Evolutionary conservation across 2,113 vertebrate species (phyloP).

Genomic region (Alosa alosa): DNA sequence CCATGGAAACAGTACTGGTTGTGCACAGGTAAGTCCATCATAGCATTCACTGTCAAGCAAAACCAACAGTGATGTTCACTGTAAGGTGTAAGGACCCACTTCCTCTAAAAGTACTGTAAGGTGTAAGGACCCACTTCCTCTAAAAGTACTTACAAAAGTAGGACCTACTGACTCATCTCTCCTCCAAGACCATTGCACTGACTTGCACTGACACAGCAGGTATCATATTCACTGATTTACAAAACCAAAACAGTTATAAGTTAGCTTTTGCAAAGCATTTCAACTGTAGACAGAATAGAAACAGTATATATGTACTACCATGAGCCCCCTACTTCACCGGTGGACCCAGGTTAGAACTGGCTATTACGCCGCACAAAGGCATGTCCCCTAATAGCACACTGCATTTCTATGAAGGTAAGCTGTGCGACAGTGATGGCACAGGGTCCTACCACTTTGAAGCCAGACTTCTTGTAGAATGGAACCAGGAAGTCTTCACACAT

Average conservation of each 20-base stretch:
- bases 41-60: background rate
- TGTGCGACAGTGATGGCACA: constrained; percentile 73
- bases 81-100: background rate
- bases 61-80: background rate
- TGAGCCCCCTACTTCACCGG: background rate
- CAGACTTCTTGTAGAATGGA: constrained; percentile 83
- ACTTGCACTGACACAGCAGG: background rate
- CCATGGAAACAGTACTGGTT: no score
- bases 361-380: constrained; percentile 83
- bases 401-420: constrained; percentile 83
- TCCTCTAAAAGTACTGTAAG: no score
- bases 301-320: background rate
- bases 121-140: background rate
- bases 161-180: background rate
- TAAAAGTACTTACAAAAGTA: no score
- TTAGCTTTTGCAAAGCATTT: background rate
- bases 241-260: background rate
- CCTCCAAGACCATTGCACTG: background rate
- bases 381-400: constrained; percentile 70
- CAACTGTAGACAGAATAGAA: background rate
- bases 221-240: background rate
- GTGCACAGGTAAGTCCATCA: background rate
- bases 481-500: constrained; percentile 83
- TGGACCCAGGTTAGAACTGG: constrained; percentile 62
- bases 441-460: constrained; percentile 79